These are phyloP conservation scores for Colaptes auratus DNA, from an alignment of 2,113 vertebrate species.

Conservation along the genomic window DNA sequence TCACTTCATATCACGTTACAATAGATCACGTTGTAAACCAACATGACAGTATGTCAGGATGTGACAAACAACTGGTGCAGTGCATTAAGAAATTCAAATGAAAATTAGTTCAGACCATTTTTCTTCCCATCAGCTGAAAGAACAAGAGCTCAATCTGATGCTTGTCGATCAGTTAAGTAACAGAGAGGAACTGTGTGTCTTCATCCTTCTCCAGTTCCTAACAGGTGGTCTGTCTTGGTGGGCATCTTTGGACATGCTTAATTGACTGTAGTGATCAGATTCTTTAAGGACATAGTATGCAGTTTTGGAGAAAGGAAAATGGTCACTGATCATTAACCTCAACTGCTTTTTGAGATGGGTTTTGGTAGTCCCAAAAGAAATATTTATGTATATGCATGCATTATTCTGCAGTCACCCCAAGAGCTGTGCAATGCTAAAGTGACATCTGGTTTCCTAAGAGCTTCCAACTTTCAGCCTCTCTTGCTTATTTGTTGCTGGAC, in stretches of 20 bases:
- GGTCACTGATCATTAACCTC: not conserved
- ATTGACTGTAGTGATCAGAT: not conserved
- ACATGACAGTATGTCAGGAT: slow-evolving; percentile 19
- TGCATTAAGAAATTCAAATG: slow-evolving; percentile 65
- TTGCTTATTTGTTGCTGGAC: not conserved
- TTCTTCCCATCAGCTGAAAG: slow-evolving; percentile 48
- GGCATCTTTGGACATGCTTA: not conserved
- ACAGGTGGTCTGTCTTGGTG: not conserved
- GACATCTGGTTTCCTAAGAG: slow-evolving; percentile 14
- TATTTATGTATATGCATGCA: not conserved
- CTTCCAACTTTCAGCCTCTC: not conserved
- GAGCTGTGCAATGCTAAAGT: not conserved
- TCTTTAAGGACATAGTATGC: not conserved
- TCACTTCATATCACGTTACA: slow-evolving; percentile 41
- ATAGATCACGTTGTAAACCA: slow-evolving; percentile 46
- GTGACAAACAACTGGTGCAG: slow-evolving; percentile 44
- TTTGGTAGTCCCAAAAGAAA: slow-evolving; percentile 31
- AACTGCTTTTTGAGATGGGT: slow-evolving; percentile 17
- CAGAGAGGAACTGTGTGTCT: not conserved
- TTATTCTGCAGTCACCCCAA: not conserved
- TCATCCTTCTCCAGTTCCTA: not conserved
- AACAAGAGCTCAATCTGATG: not conserved
- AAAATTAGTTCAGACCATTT: slow-evolving; percentile 44
- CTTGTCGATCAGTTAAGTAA: slow-evolving; percentile 29
- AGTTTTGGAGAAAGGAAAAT: not conserved